A percentile compares a stretch with the other conserved stretches of the same genome.
Evolutionary conservation across 2,113 vertebrate species (phyloP).

Genomic region (Grammomys dolichurus): DNA sequence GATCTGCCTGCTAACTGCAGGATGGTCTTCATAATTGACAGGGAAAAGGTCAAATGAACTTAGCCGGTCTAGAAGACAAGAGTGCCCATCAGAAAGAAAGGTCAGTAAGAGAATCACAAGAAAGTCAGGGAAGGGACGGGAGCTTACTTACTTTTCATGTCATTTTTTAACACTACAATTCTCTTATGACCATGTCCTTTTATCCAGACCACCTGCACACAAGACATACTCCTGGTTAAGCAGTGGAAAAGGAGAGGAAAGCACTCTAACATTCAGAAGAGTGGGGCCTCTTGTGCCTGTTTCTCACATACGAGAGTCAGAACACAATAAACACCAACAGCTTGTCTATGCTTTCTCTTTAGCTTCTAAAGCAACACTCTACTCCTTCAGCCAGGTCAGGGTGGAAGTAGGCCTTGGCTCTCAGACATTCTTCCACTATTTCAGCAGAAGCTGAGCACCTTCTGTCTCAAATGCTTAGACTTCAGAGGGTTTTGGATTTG

Average conservation of each 20-base stretch:
- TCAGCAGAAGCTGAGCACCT: not conserved
- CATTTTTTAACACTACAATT: constrained; percentile 98
- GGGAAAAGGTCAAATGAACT: constrained; percentile 84
- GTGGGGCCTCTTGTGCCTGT: not conserved
- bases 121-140: not conserved
- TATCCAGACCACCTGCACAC: constrained; percentile 96
- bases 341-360: not conserved
- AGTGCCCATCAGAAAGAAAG: not conserved
- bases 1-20: constrained; percentile 64
- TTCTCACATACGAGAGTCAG: not conserved
- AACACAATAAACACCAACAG: not conserved
- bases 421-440: not conserved
- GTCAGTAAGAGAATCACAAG: not conserved
- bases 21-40: constrained; percentile 77
- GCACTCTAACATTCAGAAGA: not conserved
- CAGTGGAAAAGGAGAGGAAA: constrained; percentile 20
- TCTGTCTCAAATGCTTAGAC: not conserved
- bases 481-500: not conserved
- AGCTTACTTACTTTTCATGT: constrained; percentile 95
- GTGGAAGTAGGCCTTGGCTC: fast-evolving
- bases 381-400: fast-evolving
- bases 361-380: constrained; percentile 10
- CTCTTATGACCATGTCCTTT: constrained; percentile 99
- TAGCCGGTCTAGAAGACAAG: constrained; percentile 83
- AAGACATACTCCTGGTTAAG: constrained; percentile 72